phyloP scores from a whole-genome alignment of 2,888 invertebrate genomes.

The Peribatodes rhomboidaria region DNA sequence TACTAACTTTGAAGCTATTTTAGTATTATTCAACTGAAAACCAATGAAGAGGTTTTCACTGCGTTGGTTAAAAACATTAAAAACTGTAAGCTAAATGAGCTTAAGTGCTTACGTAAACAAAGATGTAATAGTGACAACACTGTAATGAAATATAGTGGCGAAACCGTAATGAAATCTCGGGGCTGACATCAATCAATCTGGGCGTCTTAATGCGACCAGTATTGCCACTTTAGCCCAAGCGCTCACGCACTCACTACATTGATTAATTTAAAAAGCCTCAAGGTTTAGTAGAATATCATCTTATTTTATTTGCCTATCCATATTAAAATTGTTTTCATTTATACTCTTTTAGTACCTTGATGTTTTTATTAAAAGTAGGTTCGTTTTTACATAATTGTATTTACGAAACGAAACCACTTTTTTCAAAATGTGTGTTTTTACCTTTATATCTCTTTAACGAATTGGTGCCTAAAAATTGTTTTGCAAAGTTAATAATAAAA shows the following conservation, averaged over 20 bases:
- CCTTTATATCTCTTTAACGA: too few relatives aligned
- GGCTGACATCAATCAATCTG: slow-evolving; percentile 63
- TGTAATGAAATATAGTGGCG: slow-evolving; percentile 64
- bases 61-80: not conserved
- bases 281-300: slow-evolving; percentile 14
- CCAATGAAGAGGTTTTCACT: not conserved
- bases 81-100: slow-evolving; percentile 41
- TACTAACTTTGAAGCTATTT: too few relatives aligned
- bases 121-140: slow-evolving; percentile 56
- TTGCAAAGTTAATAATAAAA: not conserved
- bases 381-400: too few relatives aligned
- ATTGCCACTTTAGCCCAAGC: slow-evolving; percentile 54
- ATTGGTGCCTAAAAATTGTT: too few relatives aligned
- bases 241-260: slow-evolving; percentile 41
- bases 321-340: too few relatives aligned
- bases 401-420: too few relatives aligned
- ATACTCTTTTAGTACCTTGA: too few relatives aligned
- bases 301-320: not conserved
- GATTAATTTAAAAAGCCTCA: slow-evolving; percentile 45
- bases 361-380: too few relatives aligned
- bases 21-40: too few relatives aligned
- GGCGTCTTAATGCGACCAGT: slow-evolving; percentile 52
- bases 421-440: too few relatives aligned
- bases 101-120: slow-evolving; percentile 57
- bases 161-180: slow-evolving; percentile 61